Evolutionary conservation across 2,113 vertebrate species (phyloP).

Genomic region (Malurus alboscapulatus): DNA sequence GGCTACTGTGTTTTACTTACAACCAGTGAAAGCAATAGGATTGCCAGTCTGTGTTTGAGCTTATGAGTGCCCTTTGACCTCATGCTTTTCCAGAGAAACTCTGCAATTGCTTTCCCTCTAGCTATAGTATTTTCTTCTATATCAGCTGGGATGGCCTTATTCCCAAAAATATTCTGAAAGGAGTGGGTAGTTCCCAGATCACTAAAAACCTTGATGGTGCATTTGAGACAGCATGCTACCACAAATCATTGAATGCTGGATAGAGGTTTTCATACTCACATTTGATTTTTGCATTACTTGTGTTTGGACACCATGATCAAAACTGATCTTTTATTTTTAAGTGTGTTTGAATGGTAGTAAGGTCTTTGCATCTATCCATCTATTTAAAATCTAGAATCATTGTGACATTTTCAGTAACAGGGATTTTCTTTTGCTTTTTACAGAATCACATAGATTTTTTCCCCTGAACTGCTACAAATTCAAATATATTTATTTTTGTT

Average conservation of each 20-base stretch:
- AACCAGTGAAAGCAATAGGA: not conserved
- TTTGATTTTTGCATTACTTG: not conserved
- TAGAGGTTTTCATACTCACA: not conserved
- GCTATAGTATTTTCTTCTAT: not conserved
- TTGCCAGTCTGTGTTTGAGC: not conserved
- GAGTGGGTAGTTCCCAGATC: not conserved
- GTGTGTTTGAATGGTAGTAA: not conserved
- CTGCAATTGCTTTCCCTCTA: not conserved
- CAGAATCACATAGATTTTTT: not conserved
- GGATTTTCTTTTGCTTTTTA: not conserved
- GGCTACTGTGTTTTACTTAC: not conserved
- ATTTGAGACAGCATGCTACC: not conserved
- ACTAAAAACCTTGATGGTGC: not conserved
- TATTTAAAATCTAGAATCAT: not conserved
- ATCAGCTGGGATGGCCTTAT: not conserved
- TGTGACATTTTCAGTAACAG: not conserved
- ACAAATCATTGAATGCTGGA: not conserved
- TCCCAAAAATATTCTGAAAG: not conserved
- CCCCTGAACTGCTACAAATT: not conserved
- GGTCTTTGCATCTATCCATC: not conserved
- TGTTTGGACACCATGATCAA: not conserved
- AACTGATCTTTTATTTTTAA: not conserved
- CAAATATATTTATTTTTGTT: not conserved
- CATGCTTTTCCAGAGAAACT: not conserved
- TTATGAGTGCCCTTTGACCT: not conserved